Evolutionary conservation across 2,797 vertebrate genomes (phyloP), one percentile per base, ranked within the genome.

Genomic region (Neosilurus hyrtlii): DNA sequence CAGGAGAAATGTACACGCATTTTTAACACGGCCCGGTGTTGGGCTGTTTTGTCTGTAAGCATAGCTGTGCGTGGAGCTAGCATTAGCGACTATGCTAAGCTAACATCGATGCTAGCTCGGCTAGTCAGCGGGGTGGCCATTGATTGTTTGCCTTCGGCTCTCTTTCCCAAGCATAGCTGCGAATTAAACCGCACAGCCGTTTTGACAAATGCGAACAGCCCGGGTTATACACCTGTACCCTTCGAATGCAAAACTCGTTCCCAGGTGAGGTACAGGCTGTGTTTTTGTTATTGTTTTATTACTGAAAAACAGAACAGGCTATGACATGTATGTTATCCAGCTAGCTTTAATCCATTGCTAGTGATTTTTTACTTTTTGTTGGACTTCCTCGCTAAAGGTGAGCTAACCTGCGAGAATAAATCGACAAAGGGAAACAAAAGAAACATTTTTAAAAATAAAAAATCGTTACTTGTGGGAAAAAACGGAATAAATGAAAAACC

Each of bases 91-190:
- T 20, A 35, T 6, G 67, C 61, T 71, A 81, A 18, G 79, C 80
- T 81, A 72, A 62, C 22, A 3, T 30, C 1, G 15, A 26, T 24
- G 67, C 79, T 81, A 70, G 54, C 68, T 51, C 68, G 63, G 56
- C 56, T 81, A 74, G 24, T 73, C 70, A 73, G 37, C 79, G 67
- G 35, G 79, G 26, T 59, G 54, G 67, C 80, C 70, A 52, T 82
- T 74, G 80, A 74, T 73, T 73, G 43, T 74, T 62, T 63, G 24
- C 59, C 4, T 63, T 12, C n/a, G 24, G 26, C 35, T 77, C 43
- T 61, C 3, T 80, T 30, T 35, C 20, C 5, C 9, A 15, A 79
- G 2, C 24, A 16, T 43, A 49, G 3, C n/a, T 79, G 37, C 22
- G 49, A 43, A 24, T 5, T 5, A 16, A 30, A 54, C 16, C 10